Evolutionary conservation across 2,113 vertebrate species (phyloP).

Genomic region (Australoheros scitulus): DNA sequence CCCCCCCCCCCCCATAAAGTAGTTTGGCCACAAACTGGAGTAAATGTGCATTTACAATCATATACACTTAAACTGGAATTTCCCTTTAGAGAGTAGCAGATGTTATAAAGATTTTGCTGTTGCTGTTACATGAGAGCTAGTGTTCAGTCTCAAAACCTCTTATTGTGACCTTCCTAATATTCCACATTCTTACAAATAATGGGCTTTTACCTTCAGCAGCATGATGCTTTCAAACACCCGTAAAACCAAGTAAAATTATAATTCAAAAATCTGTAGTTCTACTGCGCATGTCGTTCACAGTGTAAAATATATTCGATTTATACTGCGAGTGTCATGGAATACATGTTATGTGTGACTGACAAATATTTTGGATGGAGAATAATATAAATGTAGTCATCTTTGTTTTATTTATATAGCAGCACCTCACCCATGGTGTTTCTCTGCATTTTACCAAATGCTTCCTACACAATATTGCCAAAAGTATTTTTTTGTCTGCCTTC

Average conservation of each 20-base stretch:
- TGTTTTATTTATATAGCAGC: not conserved
- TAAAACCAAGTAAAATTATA: not conserved
- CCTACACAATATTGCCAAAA: not conserved
- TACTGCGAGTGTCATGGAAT: not conserved
- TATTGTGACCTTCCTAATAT: slow-evolving; percentile 2
- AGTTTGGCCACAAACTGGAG: no score
- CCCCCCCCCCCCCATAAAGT: no score
- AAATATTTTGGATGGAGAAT: not conserved
- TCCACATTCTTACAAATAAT: not conserved
- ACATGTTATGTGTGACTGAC: not conserved
- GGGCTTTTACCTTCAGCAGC: not conserved
- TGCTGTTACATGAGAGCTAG: not conserved
- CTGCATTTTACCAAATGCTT: slow-evolving; percentile 5
- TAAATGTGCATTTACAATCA: no score
- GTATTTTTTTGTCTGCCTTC: no score
- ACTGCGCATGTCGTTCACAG: not conserved
- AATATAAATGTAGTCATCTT: not conserved
- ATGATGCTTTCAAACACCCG: not conserved
- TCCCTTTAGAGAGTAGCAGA: not conserved
- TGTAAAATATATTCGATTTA: not conserved
- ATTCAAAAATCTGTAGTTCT: not conserved
- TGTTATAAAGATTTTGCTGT: not conserved
- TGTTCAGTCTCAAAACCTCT: not conserved
- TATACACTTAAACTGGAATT: not conserved
- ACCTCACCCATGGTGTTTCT: not conserved